phyloP scores from a whole-genome alignment of 2,113 vertebrate species.

The Psettodes erumei region DNA sequence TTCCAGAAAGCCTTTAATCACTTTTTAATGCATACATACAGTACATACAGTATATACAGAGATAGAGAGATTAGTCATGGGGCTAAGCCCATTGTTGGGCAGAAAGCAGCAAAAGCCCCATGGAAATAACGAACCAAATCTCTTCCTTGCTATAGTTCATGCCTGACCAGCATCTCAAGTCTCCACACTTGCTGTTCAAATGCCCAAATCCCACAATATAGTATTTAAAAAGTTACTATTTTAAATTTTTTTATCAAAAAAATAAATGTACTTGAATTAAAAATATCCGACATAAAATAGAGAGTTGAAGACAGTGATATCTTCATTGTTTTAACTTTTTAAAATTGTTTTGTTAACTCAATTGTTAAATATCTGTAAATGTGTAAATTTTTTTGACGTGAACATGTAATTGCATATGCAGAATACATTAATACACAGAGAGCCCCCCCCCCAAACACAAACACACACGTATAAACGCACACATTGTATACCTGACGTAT shows the following conservation, averaged over 20 bases:
- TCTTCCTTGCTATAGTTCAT: constrained; percentile 33
- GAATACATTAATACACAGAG: constrained; percentile 46
- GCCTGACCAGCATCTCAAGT: constrained; percentile 12
- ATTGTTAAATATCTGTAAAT: constrained; percentile 16
- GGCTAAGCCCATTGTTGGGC: constrained; percentile 32
- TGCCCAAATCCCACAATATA: constrained; percentile 27
- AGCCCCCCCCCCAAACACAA: constrained; percentile 17
- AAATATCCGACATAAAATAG: constrained; percentile 27
- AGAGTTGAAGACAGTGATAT: constrained; percentile 31
- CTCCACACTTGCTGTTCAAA: neutral
- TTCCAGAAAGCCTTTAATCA: constrained; percentile 32
- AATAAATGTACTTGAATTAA: constrained; percentile 39
- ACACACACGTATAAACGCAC: constrained; percentile 22
- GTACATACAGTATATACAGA: constrained; percentile 70
- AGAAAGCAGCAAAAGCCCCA: constrained; percentile 45
- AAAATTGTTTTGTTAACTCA: neutral
- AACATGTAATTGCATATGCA: constrained; percentile 68
- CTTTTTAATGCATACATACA: constrained; percentile 68
- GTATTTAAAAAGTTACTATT: constrained; percentile 8
- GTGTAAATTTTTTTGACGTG: constrained; percentile 11
- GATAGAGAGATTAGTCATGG: constrained; percentile 30
- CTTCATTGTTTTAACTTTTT: constrained; percentile 12
- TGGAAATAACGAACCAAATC: constrained; percentile 29
- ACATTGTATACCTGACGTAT: constrained; percentile 53
- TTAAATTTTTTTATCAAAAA: constrained; percentile 39